Conservation (phyloP, 2,888 invertebrate genomes). For the Pimpla rufipes region DNA sequence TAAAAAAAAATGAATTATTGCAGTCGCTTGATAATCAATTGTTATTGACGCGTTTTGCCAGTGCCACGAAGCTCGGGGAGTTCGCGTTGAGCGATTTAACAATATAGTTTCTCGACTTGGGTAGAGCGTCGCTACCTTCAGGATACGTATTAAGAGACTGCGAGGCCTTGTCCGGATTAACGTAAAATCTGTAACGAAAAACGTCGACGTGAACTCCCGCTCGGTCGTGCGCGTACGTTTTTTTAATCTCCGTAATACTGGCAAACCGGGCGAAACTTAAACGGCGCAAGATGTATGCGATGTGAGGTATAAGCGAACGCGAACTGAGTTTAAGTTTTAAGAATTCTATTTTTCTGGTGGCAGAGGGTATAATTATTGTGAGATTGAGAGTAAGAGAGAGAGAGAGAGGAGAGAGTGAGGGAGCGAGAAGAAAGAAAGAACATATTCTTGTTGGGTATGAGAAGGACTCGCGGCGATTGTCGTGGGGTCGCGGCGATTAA, state of each 20-base stretch:
- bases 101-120: conserved; percentile 4
- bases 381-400: conserved; percentile 60
- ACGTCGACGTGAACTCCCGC: conserved; percentile 1
- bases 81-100: conserved; percentile 34
- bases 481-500: neutral
- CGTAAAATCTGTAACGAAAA: conserved; percentile 9
- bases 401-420: too few species aligned
- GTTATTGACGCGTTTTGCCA: conserved; percentile 71
- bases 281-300: conserved; percentile 61
- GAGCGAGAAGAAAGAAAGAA: conserved; percentile 12
- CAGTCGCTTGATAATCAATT: conserved; percentile 77
- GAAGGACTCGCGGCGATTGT: conserved; percentile 8
- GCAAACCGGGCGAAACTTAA: conserved; percentile 63
- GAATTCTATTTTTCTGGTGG: conserved; percentile 84
- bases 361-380: conserved; percentile 73
- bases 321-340: conserved; percentile 83
- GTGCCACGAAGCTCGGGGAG: conserved; percentile 40
- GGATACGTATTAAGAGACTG: conserved; percentile 33
- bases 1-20: conserved; percentile 72
- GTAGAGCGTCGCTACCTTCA: conserved; percentile 33
- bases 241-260: conserved; percentile 33
- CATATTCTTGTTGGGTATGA: conserved; percentile 28
- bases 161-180: conserved; percentile 2
- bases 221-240: neutral
- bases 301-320: conserved; percentile 58